Base-by-base conservation (phyloP, 2,888 invertebrate genomes). In the Drosophila subsilvestris region DNA sequence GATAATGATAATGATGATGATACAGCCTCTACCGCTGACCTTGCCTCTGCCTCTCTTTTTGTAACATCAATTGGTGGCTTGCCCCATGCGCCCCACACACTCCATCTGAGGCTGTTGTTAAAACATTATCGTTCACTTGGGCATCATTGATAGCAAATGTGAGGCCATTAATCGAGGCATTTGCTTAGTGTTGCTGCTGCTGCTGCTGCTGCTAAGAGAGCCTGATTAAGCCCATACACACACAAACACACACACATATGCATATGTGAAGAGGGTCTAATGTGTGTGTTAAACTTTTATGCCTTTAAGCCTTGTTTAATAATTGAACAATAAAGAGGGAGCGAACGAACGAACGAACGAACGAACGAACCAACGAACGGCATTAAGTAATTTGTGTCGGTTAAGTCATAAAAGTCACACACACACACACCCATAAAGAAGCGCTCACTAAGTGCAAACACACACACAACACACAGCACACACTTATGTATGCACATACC, bases 101-200 rank as follows among this genome's bases (percentile, higher is more conserved):
- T 27, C 61, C 56, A 47, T 20, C 25, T 56, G 56, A 47, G 27
- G 44, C 25, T 63, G 69, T 71, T 71, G 79, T 60, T 78, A 79
- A 74, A 78, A 78, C 79, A 79, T 88, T 88, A 86, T 88, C 84
- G 88, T 82, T 72, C 89, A 74, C 88, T 84, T 67, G 89, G 84
- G 88, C 75, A 76, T 79, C 88, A 89, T 89, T 88, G 89, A 89
- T 88, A 88, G 86, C 88, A 84, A 86, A 88, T 88, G 89, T 78
- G 69, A 58, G 67, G 45, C 76, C 88, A 88, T 89, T 89, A 89
- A 89, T 89, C 76, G 87, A 62, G 71, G 63, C 81, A 66, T 74
- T 70, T 57, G 50, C 37, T 55, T 54, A 70, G 50, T 66, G 63
- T 29, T 74, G 57, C 48, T 63, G 66, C 56, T n/a, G 66, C 47